These are phyloP conservation scores for Syngnathoides biaculeatus DNA, from an alignment of 2,113 vertebrate species.

Conservation along the genomic window DNA sequence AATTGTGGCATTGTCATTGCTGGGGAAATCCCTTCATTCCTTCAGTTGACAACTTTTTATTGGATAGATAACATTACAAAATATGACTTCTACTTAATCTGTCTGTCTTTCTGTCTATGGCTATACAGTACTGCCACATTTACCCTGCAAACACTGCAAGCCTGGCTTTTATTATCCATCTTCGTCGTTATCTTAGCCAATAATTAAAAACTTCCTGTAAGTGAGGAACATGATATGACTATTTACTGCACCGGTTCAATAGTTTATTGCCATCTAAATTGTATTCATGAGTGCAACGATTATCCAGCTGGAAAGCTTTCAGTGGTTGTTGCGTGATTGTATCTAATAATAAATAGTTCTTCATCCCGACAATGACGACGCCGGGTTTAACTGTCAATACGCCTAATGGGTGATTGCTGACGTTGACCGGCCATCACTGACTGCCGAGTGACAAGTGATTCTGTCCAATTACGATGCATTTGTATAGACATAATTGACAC, in stretches of 20 bases:
- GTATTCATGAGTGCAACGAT: neutral
- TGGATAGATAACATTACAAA: too few species aligned
- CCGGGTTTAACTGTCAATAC: neutral
- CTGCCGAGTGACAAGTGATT: slow-evolving; percentile 2
- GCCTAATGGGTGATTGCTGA: slow-evolving; percentile 11
- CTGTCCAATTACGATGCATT: slow-evolving; percentile 28
- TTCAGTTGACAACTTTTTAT: too few species aligned
- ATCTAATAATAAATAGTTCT: neutral
- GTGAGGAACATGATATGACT: neutral
- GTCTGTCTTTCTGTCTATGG: too few species aligned
- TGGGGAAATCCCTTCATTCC: too few species aligned
- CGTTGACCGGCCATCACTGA: slow-evolving; percentile 5
- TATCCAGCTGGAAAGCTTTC: neutral
- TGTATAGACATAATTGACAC: slow-evolving; percentile 26
- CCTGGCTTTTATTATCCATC: too few species aligned
- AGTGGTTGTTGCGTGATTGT: neutral
- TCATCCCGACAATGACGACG: neutral
- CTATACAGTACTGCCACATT: too few species aligned
- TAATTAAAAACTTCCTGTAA: neutral
- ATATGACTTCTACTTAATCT: too few species aligned
- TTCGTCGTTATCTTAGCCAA: neutral
- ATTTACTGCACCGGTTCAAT: neutral
- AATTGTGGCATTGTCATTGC: too few species aligned
- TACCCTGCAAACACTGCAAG: too few species aligned
- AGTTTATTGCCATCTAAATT: neutral